Evolutionary conservation across 2,113 vertebrate species (phyloP).

Genomic region (Corydoras maculifer): DNA sequence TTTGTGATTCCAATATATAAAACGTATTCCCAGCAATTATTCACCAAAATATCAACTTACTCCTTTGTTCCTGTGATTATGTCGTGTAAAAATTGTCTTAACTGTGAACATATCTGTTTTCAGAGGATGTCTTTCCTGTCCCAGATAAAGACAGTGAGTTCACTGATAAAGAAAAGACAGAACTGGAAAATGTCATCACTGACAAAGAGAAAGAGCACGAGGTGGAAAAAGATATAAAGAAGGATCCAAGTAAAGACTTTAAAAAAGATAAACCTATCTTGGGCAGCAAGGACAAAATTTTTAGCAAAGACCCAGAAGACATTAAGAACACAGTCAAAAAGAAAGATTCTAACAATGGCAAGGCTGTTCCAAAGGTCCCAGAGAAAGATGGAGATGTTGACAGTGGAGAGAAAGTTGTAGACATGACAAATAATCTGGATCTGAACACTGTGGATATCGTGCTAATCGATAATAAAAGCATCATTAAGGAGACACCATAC

Average conservation of each 20-base stretch:
- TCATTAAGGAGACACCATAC: slow-evolving; percentile 13
- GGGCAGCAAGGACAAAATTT: slow-evolving; percentile 21
- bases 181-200: background rate
- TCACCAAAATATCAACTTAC: no score
- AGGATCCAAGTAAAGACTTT: slow-evolving; percentile 29
- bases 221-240: slow-evolving; percentile 12
- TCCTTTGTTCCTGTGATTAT: no score
- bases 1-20: no score
- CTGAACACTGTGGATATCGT: slow-evolving; percentile 29
- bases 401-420: slow-evolving; percentile 18
- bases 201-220: slow-evolving; percentile 25
- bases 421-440: slow-evolving; percentile 15
- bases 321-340: slow-evolving; percentile 22
- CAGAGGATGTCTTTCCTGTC: slow-evolving; percentile 58
- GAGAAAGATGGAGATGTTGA: slow-evolving; percentile 39
- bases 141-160: slow-evolving; percentile 52
- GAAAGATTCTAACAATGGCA: slow-evolving; percentile 40
- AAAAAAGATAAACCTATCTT: slow-evolving; percentile 20
- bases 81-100: no score
- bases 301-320: slow-evolving; percentile 28
- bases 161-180: slow-evolving; percentile 18
- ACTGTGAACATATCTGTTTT: background rate
- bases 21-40: no score
- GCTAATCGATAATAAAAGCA: slow-evolving; percentile 21
- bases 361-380: slow-evolving; percentile 33